A percentile compares a stretch with the other conserved stretches of the same genome.
Evolutionary conservation across 2,888 invertebrate species (phyloP).

Genomic region (Phyllotreta cruciferae): DNA sequence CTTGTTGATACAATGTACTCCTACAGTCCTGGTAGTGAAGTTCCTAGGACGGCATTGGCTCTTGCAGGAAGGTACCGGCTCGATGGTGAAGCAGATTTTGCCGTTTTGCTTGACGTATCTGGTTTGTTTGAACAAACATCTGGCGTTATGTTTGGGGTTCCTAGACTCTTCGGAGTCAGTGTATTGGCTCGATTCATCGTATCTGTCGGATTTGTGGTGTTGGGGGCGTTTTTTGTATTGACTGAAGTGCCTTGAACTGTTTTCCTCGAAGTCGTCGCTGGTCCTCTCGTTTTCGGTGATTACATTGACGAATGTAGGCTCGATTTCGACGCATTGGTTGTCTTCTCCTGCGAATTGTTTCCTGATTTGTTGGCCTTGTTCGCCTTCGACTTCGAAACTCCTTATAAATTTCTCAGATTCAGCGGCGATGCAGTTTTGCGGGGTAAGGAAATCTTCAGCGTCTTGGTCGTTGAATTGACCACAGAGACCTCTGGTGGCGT

Average conservation of each 20-base stretch:
- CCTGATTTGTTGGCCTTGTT: constrained; percentile 52
- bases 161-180: not conserved
- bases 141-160: not conserved
- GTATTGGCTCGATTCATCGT: constrained; percentile 35
- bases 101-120: constrained; percentile 63
- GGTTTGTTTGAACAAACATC: constrained; percentile 55
- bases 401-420: constrained; percentile 65
- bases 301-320: constrained; percentile 57
- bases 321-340: constrained; percentile 53
- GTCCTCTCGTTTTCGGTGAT: constrained; percentile 49
- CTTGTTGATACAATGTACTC: constrained; percentile 59
- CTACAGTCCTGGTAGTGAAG: constrained; percentile 58
- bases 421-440: constrained; percentile 65
- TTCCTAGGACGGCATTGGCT: constrained; percentile 53
- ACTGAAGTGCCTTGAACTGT: not conserved
- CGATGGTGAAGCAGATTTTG: constrained; percentile 68
- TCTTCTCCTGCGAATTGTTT: constrained; percentile 55
- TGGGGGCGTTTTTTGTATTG: not conserved
- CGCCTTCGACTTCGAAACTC: constrained; percentile 64
- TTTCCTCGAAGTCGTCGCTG: not conserved
- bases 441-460: constrained; percentile 67
- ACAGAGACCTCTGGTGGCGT: constrained; percentile 69
- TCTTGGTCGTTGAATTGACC: constrained; percentile 69
- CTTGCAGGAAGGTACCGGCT: constrained; percentile 65
- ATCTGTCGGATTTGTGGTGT: constrained; percentile 12